Evolutionary conservation across 2,888 invertebrate species (phyloP), one percentile per base, ranked within the genome.

Genomic region (Troilus luridus): DNA sequence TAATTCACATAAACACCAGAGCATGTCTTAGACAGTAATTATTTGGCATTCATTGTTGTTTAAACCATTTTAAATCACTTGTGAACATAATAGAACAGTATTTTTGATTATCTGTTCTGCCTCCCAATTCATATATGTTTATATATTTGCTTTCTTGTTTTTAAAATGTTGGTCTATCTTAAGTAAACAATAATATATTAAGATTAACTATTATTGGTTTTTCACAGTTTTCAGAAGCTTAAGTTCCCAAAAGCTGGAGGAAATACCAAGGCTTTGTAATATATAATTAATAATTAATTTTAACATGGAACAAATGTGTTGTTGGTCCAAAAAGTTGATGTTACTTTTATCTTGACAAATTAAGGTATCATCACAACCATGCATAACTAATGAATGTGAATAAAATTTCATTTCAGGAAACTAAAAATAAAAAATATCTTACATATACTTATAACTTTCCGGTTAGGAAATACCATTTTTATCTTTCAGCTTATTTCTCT

Each of bases 21-120:
- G 85, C 85, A 85, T 85, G 85, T n/a, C n/a, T 9, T 81, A 81
- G 81, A 9, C 12, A 85, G 85, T 85, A 85, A 85, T 85, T n/a
- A 85, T 85, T 85, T 85, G 85, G 85, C 85, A 85, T 56, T 21
- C 85, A 85, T 85, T 85, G 85, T 11, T 56, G 11, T 56, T 56
- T 85, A 85, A 11, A 56, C 7, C 17, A 8, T 77, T 77, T 41
- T 9, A 77, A 77, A 77, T 17, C 17, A 6, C 19, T 41, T 77
- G 17, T 41, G 41, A 77, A 41, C 8, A 77, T 19, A 0, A 8
- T 7, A 41, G 41, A 77, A 77, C n/a, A 24, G 7, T 8, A 77
- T 77, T 77, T 77, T 67, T 24, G 3, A 14, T 64, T 64, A 3
- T 14, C 60, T 60, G 17, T 60, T 60, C 60, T 60, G 17, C 14